These are phyloP conservation scores for Enteromius argenteus DNA, from an alignment of 2,797 vertebrate species.

Conservation along the genomic window DNA sequence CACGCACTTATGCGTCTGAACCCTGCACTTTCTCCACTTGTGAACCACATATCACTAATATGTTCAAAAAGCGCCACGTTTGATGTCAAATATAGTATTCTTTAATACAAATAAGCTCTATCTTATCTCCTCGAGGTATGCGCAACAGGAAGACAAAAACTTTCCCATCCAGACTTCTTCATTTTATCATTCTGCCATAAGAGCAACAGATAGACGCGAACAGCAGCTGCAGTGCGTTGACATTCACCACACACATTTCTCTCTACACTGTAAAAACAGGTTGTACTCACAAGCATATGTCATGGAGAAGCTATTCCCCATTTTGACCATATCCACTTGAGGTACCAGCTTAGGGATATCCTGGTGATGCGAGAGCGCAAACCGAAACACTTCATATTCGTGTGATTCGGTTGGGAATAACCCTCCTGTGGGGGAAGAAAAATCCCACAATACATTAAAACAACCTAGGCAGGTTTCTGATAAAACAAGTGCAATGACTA, in stretches of 20 bases:
- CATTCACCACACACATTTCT: background rate
- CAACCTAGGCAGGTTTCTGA: background rate
- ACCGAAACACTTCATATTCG: conserved; percentile 99
- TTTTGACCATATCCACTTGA: conserved; percentile 99
- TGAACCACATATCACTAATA: background rate
- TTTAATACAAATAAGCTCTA: background rate
- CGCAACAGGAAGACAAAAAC: conserved; percentile 55
- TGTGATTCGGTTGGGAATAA: conserved; percentile 97
- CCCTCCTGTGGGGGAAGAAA: conserved; percentile 84
- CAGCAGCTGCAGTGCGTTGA: background rate
- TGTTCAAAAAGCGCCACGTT: background rate
- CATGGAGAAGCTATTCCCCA: conserved; percentile 99
- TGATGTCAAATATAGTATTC: background rate
- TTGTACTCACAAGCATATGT: conserved; percentile 96
- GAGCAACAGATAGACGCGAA: conserved; percentile 6
- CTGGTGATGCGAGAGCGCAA: conserved; percentile 95
- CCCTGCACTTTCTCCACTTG: conserved; percentile 1
- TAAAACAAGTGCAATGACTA: background rate
- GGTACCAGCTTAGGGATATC: conserved; percentile 98
- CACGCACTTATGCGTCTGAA: background rate
- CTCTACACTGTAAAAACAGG: conserved; percentile 14
- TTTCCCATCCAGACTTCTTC: conserved; percentile 27
- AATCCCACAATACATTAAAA: conserved; percentile 50
- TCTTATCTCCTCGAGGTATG: background rate
- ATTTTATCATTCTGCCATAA: background rate